A percentile compares a stretch with the other conserved stretches of the same genome.
Evolutionary conservation across 2,113 vertebrate species (phyloP).

Genomic region (Lycaon pictus): DNA sequence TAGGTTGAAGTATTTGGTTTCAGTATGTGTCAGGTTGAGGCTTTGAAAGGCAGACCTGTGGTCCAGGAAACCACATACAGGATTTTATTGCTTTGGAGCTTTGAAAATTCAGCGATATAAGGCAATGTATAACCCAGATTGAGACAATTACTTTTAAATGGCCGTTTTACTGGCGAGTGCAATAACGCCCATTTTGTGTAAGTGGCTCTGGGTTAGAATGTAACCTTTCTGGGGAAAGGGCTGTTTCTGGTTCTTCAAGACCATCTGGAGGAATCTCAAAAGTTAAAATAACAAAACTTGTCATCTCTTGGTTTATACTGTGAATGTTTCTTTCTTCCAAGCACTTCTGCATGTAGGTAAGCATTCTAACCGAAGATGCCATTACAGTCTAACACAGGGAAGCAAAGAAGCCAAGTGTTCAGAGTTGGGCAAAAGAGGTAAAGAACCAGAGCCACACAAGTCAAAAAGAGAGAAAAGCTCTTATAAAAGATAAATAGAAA

Average conservation of each 20-base stretch:
- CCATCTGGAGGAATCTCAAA: not conserved
- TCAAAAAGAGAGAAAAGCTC: not conserved
- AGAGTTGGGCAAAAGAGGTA: not conserved
- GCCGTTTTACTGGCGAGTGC: not conserved
- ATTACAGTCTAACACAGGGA: accelerated
- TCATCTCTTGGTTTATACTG: not conserved
- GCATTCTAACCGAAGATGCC: not conserved
- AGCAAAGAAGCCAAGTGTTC: not conserved
- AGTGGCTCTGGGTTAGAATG: not conserved
- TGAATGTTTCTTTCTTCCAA: conserved; percentile 16
- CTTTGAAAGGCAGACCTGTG: conserved; percentile 65
- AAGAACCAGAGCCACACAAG: not conserved
- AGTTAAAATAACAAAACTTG: not conserved
- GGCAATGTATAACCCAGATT: conserved; percentile 9
- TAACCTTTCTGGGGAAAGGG: not conserved
- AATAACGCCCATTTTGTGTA: not conserved
- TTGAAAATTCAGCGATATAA: conserved; percentile 9
- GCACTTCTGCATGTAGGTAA: not conserved
- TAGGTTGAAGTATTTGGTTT: conserved; percentile 69
- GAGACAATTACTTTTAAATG: conserved; percentile 20
- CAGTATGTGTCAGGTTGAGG: conserved; percentile 18
- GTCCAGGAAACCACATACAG: not conserved
- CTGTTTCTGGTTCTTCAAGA: not conserved
- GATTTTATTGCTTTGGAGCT: conserved; percentile 18
- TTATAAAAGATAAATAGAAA: conserved; percentile 41